These are phyloP conservation scores for Aphelenchoides fujianensis DNA, from an alignment of 1,140 invertebrate species.

Conservation along the genomic window DNA sequence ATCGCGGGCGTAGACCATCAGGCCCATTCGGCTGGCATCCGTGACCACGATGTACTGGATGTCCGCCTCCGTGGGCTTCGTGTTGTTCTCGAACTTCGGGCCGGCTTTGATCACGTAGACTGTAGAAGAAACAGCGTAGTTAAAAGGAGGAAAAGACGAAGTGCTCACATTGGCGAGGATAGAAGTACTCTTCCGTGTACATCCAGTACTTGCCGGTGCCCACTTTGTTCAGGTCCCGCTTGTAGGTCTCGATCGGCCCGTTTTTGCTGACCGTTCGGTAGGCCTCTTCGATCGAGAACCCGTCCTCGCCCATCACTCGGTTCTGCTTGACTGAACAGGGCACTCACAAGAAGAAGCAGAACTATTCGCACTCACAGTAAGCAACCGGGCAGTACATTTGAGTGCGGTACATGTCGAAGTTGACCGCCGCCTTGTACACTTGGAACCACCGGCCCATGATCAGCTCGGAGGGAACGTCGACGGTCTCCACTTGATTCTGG, in stretches of 20 bases:
- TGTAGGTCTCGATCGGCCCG: conserved; percentile 61
- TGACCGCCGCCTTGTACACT: conserved; percentile 62
- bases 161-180: conserved; percentile 60
- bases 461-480: conserved; percentile 58
- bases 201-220: conserved; percentile 62
- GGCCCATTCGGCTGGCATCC: conserved; percentile 57
- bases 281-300: conserved; percentile 62
- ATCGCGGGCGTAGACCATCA: conserved; percentile 58
- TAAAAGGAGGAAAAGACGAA: not conserved
- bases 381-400: conserved; percentile 62
- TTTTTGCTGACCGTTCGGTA: conserved; percentile 58
- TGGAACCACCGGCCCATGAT: conserved; percentile 61
- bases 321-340: conserved; percentile 57
- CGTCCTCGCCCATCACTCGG: conserved; percentile 60
- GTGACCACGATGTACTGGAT: conserved; percentile 59
- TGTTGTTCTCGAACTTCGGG: conserved; percentile 56
- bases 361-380: conserved; percentile 50
- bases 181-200: conserved; percentile 63
- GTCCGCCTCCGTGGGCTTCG: conserved; percentile 39
- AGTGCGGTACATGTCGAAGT: conserved; percentile 60
- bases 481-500: conserved; percentile 56
- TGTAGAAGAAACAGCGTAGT: conserved; percentile 30
- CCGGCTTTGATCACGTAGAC: conserved; percentile 62
- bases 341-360: not conserved
- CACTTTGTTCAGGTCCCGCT: conserved; percentile 61